Base-by-base conservation (phyloP, 2,113 vertebrate species). In the Esox niger region DNA sequence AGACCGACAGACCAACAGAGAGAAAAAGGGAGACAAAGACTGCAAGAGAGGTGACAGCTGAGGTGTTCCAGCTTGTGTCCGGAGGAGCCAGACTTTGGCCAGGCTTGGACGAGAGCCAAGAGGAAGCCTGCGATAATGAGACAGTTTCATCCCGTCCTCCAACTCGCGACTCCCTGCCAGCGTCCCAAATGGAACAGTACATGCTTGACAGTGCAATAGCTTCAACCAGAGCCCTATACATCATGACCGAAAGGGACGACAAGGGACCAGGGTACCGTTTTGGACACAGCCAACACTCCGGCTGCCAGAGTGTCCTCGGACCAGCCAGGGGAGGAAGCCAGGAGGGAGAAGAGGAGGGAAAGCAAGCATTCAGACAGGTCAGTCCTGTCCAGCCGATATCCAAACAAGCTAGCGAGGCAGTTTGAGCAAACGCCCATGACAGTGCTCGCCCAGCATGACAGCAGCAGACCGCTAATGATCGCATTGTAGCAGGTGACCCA, bases 51-150 rank as follows among this genome's bases (percentile, higher is more conserved):
- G 68, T 84, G 79, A 81, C 56, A 62, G 71, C 69, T 73, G 77
- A 87, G 76, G 43, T 6, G 35, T 74, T 78, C 69, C 49, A 79
- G 79, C 80, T 78, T 33, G 55, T 55, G 66, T 89, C 49, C 74
- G 64, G 54, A 73, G 66, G 70, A 74, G 79, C 57, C n/a, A 52
- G 47, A n/a, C 20, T 55, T 35, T 21, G 74, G 77, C 69, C 71
- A 77, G 11, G 54, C 15, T 82, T 88, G 88, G 82, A 88, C 61
- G 32, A 13, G 49, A 38, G 79, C 77, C 84, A 90, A 74, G 56
- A 65, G 79, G 73, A 87, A 84, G 77, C 79, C 76, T 26, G 52
- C 25, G 86, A 75, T 87, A 86, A 91, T 87, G 85, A 90, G 81
- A 83, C 74, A 38, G 68, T 67, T 66, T 69, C 66, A 49, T 82